Evolutionary conservation across 1,140 invertebrate genomes (phyloP).

Genomic region (Halesus radiatus): DNA sequence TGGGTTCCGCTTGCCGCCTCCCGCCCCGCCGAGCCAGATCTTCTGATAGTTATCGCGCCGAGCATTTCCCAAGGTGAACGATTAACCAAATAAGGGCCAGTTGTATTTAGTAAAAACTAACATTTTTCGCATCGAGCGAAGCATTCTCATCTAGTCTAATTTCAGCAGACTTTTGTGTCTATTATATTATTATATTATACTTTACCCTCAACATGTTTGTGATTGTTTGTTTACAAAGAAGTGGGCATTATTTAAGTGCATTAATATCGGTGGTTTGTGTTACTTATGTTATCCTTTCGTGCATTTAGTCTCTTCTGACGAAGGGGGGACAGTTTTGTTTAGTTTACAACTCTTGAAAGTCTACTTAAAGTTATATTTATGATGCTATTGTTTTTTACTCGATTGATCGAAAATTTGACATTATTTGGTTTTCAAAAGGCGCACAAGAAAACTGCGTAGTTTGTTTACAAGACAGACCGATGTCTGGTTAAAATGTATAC

Average conservation of each 20-base stretch:
- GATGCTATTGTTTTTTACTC: too few relatives aligned
- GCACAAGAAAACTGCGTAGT: not conserved
- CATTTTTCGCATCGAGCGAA: conserved; percentile 5
- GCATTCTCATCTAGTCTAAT: conserved; percentile 52
- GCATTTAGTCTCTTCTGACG: conserved; percentile 1
- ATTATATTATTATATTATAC: not conserved
- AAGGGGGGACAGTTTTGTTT: not conserved
- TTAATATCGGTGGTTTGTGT: conserved; percentile 29
- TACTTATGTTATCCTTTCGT: conserved; percentile 15
- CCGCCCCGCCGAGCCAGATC: conserved; percentile 72
- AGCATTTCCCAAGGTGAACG: conserved; percentile 20
- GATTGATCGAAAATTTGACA: too few relatives aligned
- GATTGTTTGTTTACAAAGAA: conserved; percentile 4
- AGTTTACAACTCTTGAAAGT: not conserved
- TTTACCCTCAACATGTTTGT: not conserved
- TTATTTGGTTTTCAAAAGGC: not conserved
- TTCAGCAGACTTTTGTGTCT: conserved; percentile 20
- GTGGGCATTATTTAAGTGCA: conserved; percentile 26
- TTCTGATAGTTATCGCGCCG: conserved; percentile 61
- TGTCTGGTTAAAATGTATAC: conserved; percentile 3
- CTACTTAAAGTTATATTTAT: not conserved
- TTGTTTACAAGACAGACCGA: not conserved
- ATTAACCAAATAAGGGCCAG: conserved; percentile 47
- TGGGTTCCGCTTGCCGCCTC: conserved; percentile 73
- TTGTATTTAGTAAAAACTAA: conserved; percentile 39